Percentiles rank a stretch among this genome's conserved stretches.
These are phyloP conservation scores for Scarus forsteni DNA, from an alignment of 2,797 vertebrate species.

Conservation along the genomic window DNA sequence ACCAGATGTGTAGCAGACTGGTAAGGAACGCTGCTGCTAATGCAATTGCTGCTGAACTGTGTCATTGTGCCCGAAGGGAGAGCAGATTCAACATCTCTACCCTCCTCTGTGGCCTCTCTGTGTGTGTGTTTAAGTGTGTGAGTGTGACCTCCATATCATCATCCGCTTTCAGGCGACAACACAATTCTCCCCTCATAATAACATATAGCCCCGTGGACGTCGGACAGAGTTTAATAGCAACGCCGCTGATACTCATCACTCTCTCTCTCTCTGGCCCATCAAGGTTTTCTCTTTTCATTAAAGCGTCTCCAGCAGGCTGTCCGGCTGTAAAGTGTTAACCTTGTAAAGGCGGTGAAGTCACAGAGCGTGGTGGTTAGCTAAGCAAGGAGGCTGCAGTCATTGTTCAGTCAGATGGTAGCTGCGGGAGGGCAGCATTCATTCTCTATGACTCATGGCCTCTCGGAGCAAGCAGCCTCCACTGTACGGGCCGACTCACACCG, in stretches of 20 bases:
- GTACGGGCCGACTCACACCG: slow-evolving; percentile 20
- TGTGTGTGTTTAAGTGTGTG: slow-evolving; percentile 6
- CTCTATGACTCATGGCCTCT: slow-evolving; percentile 72
- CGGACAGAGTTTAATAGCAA: slow-evolving; percentile 36
- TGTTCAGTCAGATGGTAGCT: slow-evolving; percentile 69
- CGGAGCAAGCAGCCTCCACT: slow-evolving; percentile 42
- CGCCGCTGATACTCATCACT: slow-evolving; percentile 19
- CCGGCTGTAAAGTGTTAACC: slow-evolving; percentile 53
- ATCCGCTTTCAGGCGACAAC: slow-evolving; percentile 32
- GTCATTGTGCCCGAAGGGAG: slow-evolving; percentile 71
- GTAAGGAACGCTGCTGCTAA: slow-evolving; percentile 71
- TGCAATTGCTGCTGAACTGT: slow-evolving; percentile 72
- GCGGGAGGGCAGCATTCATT: slow-evolving; percentile 68
- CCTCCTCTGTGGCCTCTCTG: slow-evolving; percentile 29
- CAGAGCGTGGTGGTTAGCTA: slow-evolving; percentile 59
- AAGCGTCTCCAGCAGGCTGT: slow-evolving; percentile 37
- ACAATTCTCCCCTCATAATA: slow-evolving; percentile 32
- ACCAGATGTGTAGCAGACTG: slow-evolving; percentile 85
- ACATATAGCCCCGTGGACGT: slow-evolving; percentile 39
- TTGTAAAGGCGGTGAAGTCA: slow-evolving; percentile 66
- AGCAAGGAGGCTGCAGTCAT: slow-evolving; percentile 63
- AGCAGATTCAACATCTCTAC: slow-evolving; percentile 51
- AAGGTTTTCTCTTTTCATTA: slow-evolving; percentile 62
- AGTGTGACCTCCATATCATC: slow-evolving; percentile 51
- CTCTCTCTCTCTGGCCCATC: slow-evolving; percentile 19